Percentiles rank a stretch among this genome's conserved stretches.
Conservation (phyloP, 2,113 vertebrate species). For the Tragelaphus scriptus region DNA sequence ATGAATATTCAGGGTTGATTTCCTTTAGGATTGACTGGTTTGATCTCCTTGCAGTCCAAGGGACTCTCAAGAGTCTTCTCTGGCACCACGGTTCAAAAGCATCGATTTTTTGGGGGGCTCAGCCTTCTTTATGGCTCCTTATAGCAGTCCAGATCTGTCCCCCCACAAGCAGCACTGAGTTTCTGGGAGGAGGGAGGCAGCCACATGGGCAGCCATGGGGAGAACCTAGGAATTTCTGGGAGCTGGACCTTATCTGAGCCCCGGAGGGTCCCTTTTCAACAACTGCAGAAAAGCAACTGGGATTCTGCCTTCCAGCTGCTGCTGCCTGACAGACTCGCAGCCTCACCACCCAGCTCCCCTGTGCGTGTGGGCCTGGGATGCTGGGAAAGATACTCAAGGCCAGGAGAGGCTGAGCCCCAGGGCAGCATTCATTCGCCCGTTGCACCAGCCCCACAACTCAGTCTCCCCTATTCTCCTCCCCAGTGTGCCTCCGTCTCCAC, state of each 20-base stretch:
- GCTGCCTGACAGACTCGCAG: background rate
- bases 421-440: fast-evolving
- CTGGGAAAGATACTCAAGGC: background rate
- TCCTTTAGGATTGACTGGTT: background rate
- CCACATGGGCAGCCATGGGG: background rate
- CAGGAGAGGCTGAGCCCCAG: background rate
- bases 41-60: background rate
- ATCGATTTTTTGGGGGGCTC: background rate
- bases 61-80: background rate
- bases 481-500: background rate
- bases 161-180: background rate
- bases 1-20: background rate
- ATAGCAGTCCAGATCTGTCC: background rate
- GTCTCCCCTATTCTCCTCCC: background rate
- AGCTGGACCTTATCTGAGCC: background rate
- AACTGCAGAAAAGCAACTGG: background rate
- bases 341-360: background rate
- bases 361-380: fast-evolving
- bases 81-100: fast-evolving
- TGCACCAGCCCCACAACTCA: background rate
- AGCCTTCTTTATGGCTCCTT: background rate
- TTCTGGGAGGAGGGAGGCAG: background rate
- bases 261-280: fast-evolving
- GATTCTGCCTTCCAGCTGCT: background rate
- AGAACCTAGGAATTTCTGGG: background rate